Evolutionary conservation across 2,797 vertebrate genomes (phyloP).

Genomic region (Rhabdomys pumilio): DNA sequence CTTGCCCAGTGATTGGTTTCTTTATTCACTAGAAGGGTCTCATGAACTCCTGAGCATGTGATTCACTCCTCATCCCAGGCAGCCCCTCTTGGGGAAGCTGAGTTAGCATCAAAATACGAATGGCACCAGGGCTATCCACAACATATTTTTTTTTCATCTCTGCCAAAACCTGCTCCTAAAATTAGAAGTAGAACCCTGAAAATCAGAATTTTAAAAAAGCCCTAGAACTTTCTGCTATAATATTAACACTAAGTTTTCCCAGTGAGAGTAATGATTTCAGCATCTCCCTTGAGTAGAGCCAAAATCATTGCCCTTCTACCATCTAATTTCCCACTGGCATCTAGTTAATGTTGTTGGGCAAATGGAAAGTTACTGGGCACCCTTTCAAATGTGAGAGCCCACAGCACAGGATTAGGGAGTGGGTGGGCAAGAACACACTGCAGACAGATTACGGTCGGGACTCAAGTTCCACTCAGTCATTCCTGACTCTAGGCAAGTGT

Average conservation of each 20-base stretch:
- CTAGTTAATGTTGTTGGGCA: background rate
- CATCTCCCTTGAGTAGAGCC: background rate
- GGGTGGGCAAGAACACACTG: background rate
- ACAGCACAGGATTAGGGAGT: background rate
- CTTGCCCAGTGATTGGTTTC: no score
- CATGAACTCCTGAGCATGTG: no score
- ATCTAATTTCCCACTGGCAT: background rate
- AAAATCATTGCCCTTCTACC: background rate
- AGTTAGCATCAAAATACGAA: no score
- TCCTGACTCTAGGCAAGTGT: background rate
- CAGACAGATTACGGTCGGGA: background rate
- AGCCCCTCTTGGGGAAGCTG: no score
- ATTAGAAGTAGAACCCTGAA: background rate
- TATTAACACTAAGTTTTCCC: background rate
- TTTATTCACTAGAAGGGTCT: no score
- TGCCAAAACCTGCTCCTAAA: slow-evolving; percentile 5
- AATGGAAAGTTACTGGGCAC: background rate
- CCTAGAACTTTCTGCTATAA: background rate
- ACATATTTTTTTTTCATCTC: background rate
- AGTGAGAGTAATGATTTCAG: background rate
- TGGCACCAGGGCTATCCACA: no score
- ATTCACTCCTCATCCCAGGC: no score
- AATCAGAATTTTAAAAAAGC: background rate
- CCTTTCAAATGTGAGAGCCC: background rate
- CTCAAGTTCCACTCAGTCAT: background rate